Evolutionary conservation across 2,797 vertebrate genomes (phyloP).

Genomic region (Lithobates pipiens): DNA sequence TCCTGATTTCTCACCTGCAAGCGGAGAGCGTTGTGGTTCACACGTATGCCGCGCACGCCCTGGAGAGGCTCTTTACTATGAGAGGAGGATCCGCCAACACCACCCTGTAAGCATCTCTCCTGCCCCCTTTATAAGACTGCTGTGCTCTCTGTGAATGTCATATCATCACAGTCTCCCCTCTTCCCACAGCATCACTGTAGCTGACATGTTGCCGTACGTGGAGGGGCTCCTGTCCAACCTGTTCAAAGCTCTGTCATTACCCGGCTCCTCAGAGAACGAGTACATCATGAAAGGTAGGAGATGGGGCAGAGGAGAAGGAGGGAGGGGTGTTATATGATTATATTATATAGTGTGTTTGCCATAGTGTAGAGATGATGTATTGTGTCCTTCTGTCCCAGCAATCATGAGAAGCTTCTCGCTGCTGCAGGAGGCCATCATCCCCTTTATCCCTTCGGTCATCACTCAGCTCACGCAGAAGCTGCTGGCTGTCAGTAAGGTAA

Average conservation of each 20-base stretch:
- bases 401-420: slow-evolving; percentile 99
- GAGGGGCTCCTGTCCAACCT: slow-evolving; percentile 93
- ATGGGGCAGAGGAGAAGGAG: too few relatives aligned
- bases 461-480: slow-evolving; percentile 96
- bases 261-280: slow-evolving; percentile 96
- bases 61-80: slow-evolving; percentile 97
- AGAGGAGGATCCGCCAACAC: slow-evolving; percentile 88
- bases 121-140: too few relatives aligned
- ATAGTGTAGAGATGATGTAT: too few relatives aligned
- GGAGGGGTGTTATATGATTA: too few relatives aligned
- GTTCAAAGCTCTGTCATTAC: slow-evolving; percentile 92
- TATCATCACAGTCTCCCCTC: slow-evolving; percentile 50
- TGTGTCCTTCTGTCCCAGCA: slow-evolving; percentile 74
- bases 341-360: too few relatives aligned
- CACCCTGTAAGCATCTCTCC: slow-evolving; percentile 83
- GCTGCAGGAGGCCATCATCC: slow-evolving; percentile 94
- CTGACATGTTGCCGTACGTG: slow-evolving; percentile 90
- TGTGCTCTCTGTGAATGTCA: too few relatives aligned
- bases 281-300: slow-evolving; percentile 97
- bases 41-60: slow-evolving; percentile 93
- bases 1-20: slow-evolving; percentile 90
- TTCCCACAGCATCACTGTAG: slow-evolving; percentile 84
- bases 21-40: slow-evolving; percentile 95
- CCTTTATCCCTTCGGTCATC: slow-evolving; percentile 95
- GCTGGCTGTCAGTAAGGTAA: slow-evolving; percentile 96